These are phyloP conservation scores for Pterois miles DNA, from an alignment of 2,797 vertebrate genomes.

Conservation along the genomic window DNA sequence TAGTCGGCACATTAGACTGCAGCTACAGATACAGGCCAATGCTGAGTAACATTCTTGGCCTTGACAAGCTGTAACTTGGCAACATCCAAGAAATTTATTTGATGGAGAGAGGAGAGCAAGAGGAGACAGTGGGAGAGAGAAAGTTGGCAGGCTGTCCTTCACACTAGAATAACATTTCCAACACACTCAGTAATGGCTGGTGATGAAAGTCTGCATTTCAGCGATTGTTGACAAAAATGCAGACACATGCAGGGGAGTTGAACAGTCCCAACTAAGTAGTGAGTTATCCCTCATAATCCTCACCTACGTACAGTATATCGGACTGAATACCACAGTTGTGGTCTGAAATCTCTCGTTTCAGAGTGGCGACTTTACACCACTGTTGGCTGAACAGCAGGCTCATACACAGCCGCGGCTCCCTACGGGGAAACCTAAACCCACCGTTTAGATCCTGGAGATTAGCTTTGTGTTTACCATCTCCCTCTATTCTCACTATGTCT, in stretches of 20 bases:
- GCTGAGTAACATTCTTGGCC: slow-evolving; percentile 74
- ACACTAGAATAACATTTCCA: slow-evolving; percentile 34
- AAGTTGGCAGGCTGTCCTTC: slow-evolving; percentile 39
- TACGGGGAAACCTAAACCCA: slow-evolving; percentile 62
- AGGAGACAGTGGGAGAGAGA: slow-evolving; percentile 34
- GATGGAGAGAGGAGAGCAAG: slow-evolving; percentile 33
- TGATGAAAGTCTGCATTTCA: slow-evolving; percentile 26
- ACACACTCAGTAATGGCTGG: slow-evolving; percentile 23
- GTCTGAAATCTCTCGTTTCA: slow-evolving; percentile 52
- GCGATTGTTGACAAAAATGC: slow-evolving; percentile 5
- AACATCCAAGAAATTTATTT: slow-evolving; percentile 66
- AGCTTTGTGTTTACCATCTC: slow-evolving; percentile 52
- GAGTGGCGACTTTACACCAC: slow-evolving; percentile 41
- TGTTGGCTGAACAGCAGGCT: slow-evolving; percentile 40
- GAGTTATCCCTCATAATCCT: slow-evolving; percentile 32
- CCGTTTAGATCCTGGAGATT: slow-evolving; percentile 62
- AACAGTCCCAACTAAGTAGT: slow-evolving; percentile 5
- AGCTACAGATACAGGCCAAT: slow-evolving; percentile 55
- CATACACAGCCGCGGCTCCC: slow-evolving; percentile 38
- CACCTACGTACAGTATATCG: slow-evolving; percentile 13
- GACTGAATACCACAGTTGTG: slow-evolving; percentile 18
- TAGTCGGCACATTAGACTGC: slow-evolving; percentile 40
- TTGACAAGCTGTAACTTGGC: slow-evolving; percentile 69
- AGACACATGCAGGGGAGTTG: background rate
- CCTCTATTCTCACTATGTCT: slow-evolving; percentile 35